phyloP scores from a whole-genome alignment of 2,888 invertebrate species.

The Lasioglossum oenotherae region DNA sequence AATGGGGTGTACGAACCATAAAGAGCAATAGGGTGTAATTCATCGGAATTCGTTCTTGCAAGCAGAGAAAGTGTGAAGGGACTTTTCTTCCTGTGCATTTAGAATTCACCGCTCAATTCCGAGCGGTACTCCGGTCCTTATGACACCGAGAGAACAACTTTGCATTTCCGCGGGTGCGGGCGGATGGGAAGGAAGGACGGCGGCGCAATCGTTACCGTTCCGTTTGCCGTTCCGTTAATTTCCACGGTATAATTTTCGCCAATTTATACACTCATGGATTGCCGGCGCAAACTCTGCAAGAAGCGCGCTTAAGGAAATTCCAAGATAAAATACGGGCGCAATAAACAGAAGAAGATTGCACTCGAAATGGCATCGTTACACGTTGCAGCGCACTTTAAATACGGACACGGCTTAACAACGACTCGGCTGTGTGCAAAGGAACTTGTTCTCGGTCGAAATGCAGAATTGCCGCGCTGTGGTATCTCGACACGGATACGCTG shows the following conservation, averaged over 20 bases:
- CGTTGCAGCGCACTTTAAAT: slow-evolving; percentile 42
- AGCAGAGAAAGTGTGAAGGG: not conserved
- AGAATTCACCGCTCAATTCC: not conserved
- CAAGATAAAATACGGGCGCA: slow-evolving; percentile 54
- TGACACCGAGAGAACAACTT: not conserved
- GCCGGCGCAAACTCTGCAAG: slow-evolving; percentile 33
- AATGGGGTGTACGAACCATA: not conserved
- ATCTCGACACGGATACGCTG: slow-evolving; percentile 12
- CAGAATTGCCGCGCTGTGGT: slow-evolving; percentile 25
- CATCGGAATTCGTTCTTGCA: not conserved
- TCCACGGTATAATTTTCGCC: slow-evolving; percentile 32
- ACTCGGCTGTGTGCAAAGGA: slow-evolving; percentile 27
- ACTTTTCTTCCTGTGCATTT: not conserved
- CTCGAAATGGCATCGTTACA: slow-evolving; percentile 55
- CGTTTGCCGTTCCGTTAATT: slow-evolving; percentile 25
- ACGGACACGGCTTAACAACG: slow-evolving; percentile 42
- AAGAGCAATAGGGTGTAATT: not conserved
- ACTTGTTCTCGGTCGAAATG: slow-evolving; percentile 32
- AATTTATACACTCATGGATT: slow-evolving; percentile 52
- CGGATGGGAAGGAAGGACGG: not conserved
- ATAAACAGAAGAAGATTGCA: slow-evolving; percentile 58
- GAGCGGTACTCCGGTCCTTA: not conserved
- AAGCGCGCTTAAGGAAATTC: slow-evolving; percentile 44
- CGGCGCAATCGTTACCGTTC: slow-evolving; percentile 15
- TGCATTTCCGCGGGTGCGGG: not conserved